Percentiles rank a stretch among this genome's conserved stretches.
phyloP scores from a whole-genome alignment of 2,113 vertebrate species.

The Centropus bengalensis region DNA sequence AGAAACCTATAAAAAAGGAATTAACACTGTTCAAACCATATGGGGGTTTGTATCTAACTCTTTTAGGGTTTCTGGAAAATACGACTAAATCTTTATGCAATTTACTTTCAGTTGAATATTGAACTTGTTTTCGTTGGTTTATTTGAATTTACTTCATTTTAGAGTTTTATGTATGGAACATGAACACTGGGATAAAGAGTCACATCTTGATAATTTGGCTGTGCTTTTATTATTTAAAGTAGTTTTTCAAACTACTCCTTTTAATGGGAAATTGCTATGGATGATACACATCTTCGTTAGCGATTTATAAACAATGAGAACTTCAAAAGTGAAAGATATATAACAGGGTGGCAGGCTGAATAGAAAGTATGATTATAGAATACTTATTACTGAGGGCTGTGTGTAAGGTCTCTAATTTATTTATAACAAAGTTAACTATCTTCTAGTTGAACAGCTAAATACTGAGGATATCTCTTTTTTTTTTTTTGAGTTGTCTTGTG shows the following conservation, averaged over 20 bases:
- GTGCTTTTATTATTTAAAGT: background rate
- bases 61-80: background rate
- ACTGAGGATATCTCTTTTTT: background rate
- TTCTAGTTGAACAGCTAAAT: constrained; percentile 17
- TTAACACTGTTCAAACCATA: background rate
- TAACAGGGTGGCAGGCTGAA: background rate
- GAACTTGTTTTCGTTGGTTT: background rate
- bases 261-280: background rate
- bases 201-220: background rate
- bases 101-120: background rate
- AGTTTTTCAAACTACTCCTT: background rate
- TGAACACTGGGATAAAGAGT: background rate
- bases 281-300: background rate
- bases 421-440: constrained; percentile 11
- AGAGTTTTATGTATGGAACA: background rate
- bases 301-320: background rate
- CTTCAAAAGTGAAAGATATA: background rate
- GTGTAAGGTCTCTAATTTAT: constrained; percentile 20
- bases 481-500: background rate
- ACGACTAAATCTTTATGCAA: background rate
- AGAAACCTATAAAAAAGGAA: background rate
- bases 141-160: background rate
- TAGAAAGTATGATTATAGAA: constrained; percentile 4
- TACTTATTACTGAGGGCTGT: background rate
- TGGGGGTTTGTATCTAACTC: background rate